These are phyloP conservation scores for Mastacembelus armatus DNA, from an alignment of 2,797 vertebrate genomes.

Conservation along the genomic window DNA sequence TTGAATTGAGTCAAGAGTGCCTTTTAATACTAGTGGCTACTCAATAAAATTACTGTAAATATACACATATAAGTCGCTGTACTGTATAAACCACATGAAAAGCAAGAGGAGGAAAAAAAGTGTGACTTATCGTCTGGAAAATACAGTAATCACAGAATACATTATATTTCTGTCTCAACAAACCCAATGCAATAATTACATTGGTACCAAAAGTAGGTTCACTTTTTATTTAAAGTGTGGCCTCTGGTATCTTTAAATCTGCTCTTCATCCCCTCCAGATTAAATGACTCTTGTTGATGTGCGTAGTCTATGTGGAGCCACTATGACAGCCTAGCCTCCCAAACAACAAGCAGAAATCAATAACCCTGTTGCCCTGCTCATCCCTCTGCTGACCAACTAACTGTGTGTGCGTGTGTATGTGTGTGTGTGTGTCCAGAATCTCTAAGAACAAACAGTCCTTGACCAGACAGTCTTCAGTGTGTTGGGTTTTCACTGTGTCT, in stretches of 20 bases:
- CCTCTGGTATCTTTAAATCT: slow-evolving; percentile 36
- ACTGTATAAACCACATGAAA: too few species aligned
- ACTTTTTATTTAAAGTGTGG: slow-evolving; percentile 32
- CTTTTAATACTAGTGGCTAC: too few species aligned
- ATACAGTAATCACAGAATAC: too few species aligned
- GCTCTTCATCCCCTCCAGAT: slow-evolving; percentile 34
- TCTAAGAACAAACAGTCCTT: slow-evolving; percentile 28
- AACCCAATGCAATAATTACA: slow-evolving; percentile 12
- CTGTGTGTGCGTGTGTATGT: slow-evolving; percentile 11
- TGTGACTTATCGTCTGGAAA: too few species aligned
- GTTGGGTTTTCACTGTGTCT: slow-evolving; percentile 25
- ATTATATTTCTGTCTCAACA: background rate
- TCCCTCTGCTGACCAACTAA: slow-evolving; percentile 34
- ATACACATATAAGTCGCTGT: too few species aligned
- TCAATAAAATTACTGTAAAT: too few species aligned
- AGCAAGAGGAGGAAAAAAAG: too few species aligned
- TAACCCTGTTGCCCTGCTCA: slow-evolving; percentile 51
- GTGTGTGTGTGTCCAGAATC: slow-evolving; percentile 17
- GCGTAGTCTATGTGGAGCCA: slow-evolving; percentile 42
- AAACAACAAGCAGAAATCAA: slow-evolving; percentile 68
- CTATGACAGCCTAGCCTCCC: slow-evolving; percentile 56
- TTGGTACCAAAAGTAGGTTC: background rate
- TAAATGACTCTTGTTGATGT: slow-evolving; percentile 43
- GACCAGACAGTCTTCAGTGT: slow-evolving; percentile 28
- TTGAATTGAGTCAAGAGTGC: too few species aligned